These are phyloP conservation scores for Stenurella melanura DNA, from an alignment of 2,888 invertebrate species.

Conservation along the genomic window DNA sequence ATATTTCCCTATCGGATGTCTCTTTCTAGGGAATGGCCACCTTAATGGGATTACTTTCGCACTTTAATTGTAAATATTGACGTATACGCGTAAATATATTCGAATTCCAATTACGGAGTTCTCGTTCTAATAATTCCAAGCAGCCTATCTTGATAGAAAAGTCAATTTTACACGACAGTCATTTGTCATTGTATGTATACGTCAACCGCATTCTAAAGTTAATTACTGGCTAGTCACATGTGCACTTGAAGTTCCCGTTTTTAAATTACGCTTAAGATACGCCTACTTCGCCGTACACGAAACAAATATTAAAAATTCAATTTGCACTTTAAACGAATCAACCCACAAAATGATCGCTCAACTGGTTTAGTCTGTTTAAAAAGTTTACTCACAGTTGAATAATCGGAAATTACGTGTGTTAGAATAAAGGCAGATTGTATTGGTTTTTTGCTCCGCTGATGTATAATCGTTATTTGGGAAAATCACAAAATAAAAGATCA, in stretches of 20 bases:
- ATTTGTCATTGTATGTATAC: constrained; percentile 65
- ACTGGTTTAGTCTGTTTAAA: constrained; percentile 10
- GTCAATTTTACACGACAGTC: constrained; percentile 61
- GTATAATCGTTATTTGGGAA: neutral
- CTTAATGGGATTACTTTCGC: neutral
- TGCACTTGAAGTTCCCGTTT: constrained; percentile 39
- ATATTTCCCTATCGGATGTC: too few relatives aligned
- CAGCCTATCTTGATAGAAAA: constrained; percentile 59
- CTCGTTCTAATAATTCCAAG: constrained; percentile 56
- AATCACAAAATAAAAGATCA: neutral
- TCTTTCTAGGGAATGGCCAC: too few relatives aligned
- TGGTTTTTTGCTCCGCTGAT: neutral
- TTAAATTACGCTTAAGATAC: constrained; percentile 27
- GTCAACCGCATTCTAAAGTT: constrained; percentile 60
- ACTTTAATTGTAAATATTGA: neutral
- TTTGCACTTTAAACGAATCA: constrained; percentile 22
- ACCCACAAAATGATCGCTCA: constrained; percentile 6
- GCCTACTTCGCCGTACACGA: constrained; percentile 10
- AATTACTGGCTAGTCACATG: constrained; percentile 49
- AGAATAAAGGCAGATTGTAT: neutral
- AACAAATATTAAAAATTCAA: constrained; percentile 23
- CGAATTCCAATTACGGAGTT: constrained; percentile 44
- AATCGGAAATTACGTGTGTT: constrained; percentile 10
- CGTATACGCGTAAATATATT: neutral
- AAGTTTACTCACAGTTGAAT: neutral